A percentile compares a stretch with the other conserved stretches of the same genome.
phyloP scores from a whole-genome alignment of 2,888 invertebrate genomes.

The Pterobdella sp. region DNA sequence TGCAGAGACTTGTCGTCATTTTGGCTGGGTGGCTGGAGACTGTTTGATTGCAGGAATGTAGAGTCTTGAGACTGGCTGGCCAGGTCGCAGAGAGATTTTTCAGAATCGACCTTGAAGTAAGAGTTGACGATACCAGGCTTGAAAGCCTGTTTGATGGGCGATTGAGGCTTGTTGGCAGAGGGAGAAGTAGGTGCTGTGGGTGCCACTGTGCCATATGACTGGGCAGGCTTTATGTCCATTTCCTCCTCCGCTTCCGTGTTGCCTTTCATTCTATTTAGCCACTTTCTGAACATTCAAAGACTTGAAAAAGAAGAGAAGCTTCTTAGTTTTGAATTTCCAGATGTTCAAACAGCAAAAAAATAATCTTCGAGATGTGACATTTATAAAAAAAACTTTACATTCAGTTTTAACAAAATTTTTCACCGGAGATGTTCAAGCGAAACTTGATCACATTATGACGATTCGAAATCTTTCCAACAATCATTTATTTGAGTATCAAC shows the following conservation, averaged over 20 bases:
- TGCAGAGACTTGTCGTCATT: slow-evolving; percentile 1
- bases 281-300: not conserved
- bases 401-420: too few species aligned
- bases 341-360: not conserved
- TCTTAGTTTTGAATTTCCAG: too few species aligned
- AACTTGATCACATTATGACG: too few species aligned
- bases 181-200: not conserved
- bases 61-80: not conserved
- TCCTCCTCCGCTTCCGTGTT: not conserved
- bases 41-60: not conserved
- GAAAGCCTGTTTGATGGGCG: not conserved
- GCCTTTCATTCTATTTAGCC: not conserved
- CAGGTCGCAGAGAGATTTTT: slow-evolving; percentile 17
- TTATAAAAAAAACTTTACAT: too few species aligned
- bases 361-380: too few species aligned
- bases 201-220: not conserved
- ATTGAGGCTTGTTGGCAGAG: not conserved
- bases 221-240: not conserved
- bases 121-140: slow-evolving; percentile 21
- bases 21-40: not conserved
- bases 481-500: too few species aligned
- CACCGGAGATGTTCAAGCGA: too few species aligned
- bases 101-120: slow-evolving; percentile 21
- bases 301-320: too few species aligned
- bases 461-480: too few species aligned